Conservation (phyloP, 2,888 invertebrate species). For the Kryphioiulus occultus region DNA sequence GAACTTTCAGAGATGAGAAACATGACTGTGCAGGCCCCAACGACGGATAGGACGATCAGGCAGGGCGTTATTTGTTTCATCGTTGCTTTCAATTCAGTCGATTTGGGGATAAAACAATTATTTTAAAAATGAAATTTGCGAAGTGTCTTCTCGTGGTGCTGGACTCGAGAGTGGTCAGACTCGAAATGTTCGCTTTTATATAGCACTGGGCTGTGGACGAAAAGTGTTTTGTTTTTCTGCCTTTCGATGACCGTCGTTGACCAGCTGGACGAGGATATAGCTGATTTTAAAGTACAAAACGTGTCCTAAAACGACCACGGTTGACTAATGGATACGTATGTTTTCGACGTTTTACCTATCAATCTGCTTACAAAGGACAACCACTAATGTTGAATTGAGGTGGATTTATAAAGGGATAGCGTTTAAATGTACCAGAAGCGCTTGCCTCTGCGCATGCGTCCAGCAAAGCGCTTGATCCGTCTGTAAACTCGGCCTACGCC, state of each 20-base stretch:
- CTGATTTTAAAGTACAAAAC: background rate
- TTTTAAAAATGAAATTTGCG: background rate
- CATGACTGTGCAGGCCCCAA: constrained; percentile 41
- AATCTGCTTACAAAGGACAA: background rate
- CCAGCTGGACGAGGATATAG: background rate
- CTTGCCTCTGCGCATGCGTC: background rate
- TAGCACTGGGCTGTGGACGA: background rate
- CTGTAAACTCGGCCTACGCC: background rate
- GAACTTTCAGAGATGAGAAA: constrained; percentile 41
- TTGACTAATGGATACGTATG: background rate
- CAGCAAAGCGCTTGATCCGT: background rate
- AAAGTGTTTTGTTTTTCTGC: background rate
- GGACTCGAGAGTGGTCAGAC: background rate
- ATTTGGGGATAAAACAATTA: background rate
- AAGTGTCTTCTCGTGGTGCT: background rate
- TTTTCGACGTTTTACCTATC: background rate
- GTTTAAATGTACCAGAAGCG: background rate
- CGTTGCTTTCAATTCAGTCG: background rate
- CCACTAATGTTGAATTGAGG: background rate
- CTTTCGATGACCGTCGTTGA: background rate
- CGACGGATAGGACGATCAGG: constrained; percentile 12
- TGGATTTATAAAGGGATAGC: constrained; percentile 17
- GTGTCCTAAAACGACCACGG: background rate
- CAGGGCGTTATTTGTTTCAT: constrained; percentile 41
- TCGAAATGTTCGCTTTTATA: background rate